Evolutionary conservation across 2,113 vertebrate genomes (phyloP), one percentile per base, ranked within the genome.

Genomic region (Seriola aureovittata): DNA sequence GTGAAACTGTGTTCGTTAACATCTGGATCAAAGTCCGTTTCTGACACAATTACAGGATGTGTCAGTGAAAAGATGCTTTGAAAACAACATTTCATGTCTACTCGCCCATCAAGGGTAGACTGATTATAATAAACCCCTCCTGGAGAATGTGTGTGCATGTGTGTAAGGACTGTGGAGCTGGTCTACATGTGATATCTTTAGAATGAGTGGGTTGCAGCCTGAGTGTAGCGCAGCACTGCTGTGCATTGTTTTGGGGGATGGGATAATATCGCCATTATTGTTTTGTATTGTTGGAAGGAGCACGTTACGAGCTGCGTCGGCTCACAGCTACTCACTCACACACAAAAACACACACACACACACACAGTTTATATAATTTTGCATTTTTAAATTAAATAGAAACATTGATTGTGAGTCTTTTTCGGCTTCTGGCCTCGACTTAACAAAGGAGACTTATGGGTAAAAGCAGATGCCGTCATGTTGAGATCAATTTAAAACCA

Each of bases 101-200:
- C 62, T 77, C 69, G 67, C 44, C 40, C 23, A 2, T 88, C 71
- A 80, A 76, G 68, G 16, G 66, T 66, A 72, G 77, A 87, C 60
- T 87, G 72, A 88, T 89, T 85, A 87, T 71, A 85, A 89, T 87
- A 88, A 85, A 76, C 74, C 76, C 58, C 68, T 80, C 42, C 62
- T 75, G 70, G 62, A 70, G 82, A 50, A 75, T 74, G 69, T 73
- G 63, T 50, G 55, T n/a, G 70, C 32, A 48, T 48, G 73, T 75
- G 71, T 84, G 80, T 72, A 5, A 67, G 69, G 29, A 29, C 77
- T 91, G 75, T 82, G 71, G 76, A 92, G 89, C 85, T 85, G 88
- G 79, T 85, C 85, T 88, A 76, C 80, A 78, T 85, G 89, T 82
- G 93, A 93, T 95, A 95, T 95, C 93, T 94, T 95, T 95, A 95